phyloP scores from a whole-genome alignment of 2,797 vertebrate species.

The Leptoclinus maculatus region DNA sequence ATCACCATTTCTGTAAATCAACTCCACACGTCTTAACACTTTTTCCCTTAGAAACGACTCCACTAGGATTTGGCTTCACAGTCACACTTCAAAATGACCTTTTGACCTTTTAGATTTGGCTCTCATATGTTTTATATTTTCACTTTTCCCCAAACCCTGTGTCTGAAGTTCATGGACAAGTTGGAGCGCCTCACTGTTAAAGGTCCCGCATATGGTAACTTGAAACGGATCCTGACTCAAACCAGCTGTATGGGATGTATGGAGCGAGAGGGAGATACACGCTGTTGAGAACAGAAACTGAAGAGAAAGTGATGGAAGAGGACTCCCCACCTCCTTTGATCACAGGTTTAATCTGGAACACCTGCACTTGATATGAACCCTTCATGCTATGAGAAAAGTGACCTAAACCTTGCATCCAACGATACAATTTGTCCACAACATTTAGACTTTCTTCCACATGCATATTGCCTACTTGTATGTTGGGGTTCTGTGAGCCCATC shows the following conservation, averaged over 20 bases:
- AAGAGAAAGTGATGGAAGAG: background rate
- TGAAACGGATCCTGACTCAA: slow-evolving; percentile 64
- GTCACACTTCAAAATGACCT: slow-evolving; percentile 52
- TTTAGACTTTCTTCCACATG: background rate
- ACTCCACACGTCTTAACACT: slow-evolving; percentile 6
- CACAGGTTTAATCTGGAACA: slow-evolving; percentile 13
- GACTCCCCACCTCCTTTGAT: background rate
- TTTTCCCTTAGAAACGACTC: background rate
- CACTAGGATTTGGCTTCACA: background rate
- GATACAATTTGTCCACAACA: background rate
- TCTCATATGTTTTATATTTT: slow-evolving; percentile 44
- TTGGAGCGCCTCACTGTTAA: slow-evolving; percentile 48
- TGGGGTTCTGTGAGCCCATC: slow-evolving; percentile 87
- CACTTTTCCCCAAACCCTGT: slow-evolving; percentile 36
- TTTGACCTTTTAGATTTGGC: slow-evolving; percentile 54
- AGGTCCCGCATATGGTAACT: slow-evolving; percentile 62
- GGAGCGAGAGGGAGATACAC: slow-evolving; percentile 28
- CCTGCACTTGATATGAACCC: slow-evolving; percentile 4
- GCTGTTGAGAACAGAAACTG: background rate
- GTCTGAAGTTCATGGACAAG: slow-evolving; percentile 38
- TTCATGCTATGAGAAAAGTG: background rate
- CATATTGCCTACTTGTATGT: slow-evolving; percentile 86
- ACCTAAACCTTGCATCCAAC: background rate
- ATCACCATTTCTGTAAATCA: slow-evolving; percentile 53
- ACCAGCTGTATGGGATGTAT: slow-evolving; percentile 61